Conservation (phyloP, 1,140 invertebrate genomes). For the Euschistus heros region DNA sequence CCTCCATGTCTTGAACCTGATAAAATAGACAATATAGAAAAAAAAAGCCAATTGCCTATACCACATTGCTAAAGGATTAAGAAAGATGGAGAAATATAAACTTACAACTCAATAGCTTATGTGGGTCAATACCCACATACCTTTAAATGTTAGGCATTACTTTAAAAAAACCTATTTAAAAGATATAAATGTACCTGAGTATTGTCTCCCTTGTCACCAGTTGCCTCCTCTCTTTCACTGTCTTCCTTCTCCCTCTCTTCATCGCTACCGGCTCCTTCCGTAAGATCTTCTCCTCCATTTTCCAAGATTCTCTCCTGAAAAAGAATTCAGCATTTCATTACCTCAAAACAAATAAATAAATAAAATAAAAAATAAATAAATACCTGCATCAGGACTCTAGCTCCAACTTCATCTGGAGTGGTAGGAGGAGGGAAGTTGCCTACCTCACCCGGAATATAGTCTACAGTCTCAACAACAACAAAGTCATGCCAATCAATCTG, state of each 20-base stretch:
- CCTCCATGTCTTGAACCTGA: conserved; percentile 80
- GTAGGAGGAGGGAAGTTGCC: conserved; percentile 95
- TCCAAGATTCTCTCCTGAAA: conserved; percentile 44
- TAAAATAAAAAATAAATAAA: conserved; percentile 4
- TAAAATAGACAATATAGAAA: too few relatives aligned
- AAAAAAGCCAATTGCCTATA: too few relatives aligned
- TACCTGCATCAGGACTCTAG: conserved; percentile 78
- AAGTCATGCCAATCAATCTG: conserved; percentile 99
- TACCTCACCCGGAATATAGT: conserved; percentile 93
- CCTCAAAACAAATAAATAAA: conserved; percentile 11
- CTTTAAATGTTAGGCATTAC: neutral
- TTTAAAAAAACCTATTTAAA: too few relatives aligned
- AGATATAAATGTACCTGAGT: conserved; percentile 34
- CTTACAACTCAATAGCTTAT: neutral
- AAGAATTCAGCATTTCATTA: neutral
- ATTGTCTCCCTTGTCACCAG: conserved; percentile 40
- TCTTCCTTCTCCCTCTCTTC: conserved; percentile 25
- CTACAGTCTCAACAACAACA: conserved; percentile 98
- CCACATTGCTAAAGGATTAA: too few relatives aligned
- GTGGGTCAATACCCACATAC: neutral
- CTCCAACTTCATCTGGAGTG: conserved; percentile 92
- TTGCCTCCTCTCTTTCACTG: conserved; percentile 25
- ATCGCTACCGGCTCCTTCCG: conserved; percentile 25
- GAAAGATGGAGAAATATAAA: too few relatives aligned
- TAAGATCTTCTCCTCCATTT: conserved; percentile 33